phyloP scores from a whole-genome alignment of 2,888 invertebrate species.

The Abrostola tripartita region DNA sequence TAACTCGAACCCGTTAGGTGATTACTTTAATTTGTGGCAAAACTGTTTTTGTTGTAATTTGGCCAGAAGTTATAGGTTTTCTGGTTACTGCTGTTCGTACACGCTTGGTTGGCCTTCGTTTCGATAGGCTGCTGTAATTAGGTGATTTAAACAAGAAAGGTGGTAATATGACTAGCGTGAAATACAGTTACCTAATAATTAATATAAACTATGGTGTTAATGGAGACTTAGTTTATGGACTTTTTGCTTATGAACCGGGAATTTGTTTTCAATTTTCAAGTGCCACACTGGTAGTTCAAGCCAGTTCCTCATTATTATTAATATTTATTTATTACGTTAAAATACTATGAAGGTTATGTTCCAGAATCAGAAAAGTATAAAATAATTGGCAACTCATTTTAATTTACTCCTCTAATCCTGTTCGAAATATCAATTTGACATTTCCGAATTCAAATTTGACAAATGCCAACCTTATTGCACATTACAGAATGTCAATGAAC shows the following conservation, averaged over 20 bases:
- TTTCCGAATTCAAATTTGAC: constrained; percentile 2
- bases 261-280: too few relatives aligned
- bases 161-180: constrained; percentile 9
- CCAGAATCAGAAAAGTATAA: too few relatives aligned
- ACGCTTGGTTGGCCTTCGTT: constrained; percentile 11
- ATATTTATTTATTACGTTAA: too few relatives aligned
- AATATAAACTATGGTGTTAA: neutral
- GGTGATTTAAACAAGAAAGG: constrained; percentile 4
- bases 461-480: neutral
- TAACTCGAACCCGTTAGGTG: constrained; percentile 49
- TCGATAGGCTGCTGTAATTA: constrained; percentile 12
- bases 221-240: too few relatives aligned
- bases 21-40: constrained; percentile 62
- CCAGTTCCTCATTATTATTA: too few relatives aligned
- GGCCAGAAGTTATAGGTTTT: constrained; percentile 58
- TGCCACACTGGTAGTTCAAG: too few relatives aligned
- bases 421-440: too few relatives aligned
- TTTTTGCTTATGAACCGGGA: too few relatives aligned
- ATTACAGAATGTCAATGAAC: constrained; percentile 15
- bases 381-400: too few relatives aligned
- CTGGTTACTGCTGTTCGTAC: constrained; percentile 25
- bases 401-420: too few relatives aligned
- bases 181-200: neutral
- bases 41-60: constrained; percentile 64
- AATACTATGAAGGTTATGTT: too few relatives aligned